A percentile compares a stretch with the other conserved stretches of the same genome.
Evolutionary conservation across 1,140 invertebrate species (phyloP).

Genomic region (Amphibalanus amphitrite): DNA sequence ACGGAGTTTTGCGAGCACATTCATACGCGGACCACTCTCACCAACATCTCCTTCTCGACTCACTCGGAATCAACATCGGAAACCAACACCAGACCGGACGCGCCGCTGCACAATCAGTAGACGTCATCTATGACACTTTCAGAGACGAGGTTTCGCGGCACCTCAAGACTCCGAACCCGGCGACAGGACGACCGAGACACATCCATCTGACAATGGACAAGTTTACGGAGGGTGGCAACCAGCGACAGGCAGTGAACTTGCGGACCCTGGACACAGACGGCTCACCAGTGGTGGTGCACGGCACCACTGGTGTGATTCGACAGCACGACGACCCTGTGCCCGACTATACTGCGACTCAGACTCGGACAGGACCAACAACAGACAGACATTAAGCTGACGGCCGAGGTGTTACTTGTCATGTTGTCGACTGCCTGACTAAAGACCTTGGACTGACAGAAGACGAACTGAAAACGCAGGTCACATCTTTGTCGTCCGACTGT

Average conservation of each 20-base stretch:
- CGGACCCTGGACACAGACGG: background rate
- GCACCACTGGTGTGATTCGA: background rate
- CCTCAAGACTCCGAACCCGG: background rate
- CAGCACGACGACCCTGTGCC: background rate
- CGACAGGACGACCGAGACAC: background rate
- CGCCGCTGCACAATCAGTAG: background rate
- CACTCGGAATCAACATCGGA: background rate
- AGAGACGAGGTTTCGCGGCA: background rate
- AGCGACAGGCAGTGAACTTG: background rate
- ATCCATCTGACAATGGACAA: background rate
- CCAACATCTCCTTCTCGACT: background rate
- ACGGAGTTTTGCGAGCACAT: background rate
- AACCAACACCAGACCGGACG: background rate
- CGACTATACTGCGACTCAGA: background rate
- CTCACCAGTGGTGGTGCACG: background rate
- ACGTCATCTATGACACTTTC: background rate
- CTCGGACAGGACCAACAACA: background rate
- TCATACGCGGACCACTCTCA: background rate
- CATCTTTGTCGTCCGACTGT: background rate
- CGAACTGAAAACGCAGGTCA: background rate
- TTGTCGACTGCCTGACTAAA: background rate
- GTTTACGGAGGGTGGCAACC: background rate
- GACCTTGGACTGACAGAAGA: background rate
- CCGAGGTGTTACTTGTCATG: background rate
- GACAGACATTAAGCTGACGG: background rate